Evolutionary conservation across 2,113 vertebrate species (phyloP).

Genomic region (Alethe diademata): DNA sequence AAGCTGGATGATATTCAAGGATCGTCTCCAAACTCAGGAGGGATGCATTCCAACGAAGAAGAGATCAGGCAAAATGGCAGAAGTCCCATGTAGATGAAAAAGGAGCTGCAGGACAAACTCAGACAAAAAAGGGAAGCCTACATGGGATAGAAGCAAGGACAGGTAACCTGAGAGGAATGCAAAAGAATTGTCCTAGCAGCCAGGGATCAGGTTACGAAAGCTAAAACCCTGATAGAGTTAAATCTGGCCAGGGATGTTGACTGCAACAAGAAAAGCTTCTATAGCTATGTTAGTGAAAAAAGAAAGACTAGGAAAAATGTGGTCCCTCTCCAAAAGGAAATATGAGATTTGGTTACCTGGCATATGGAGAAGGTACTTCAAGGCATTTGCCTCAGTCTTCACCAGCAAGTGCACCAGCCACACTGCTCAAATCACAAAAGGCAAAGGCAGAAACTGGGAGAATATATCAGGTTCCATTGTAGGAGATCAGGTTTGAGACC

Average conservation of each 20-base stretch:
- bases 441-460: background rate
- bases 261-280: background rate
- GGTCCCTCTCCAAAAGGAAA: background rate
- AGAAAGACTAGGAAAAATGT: background rate
- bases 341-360: background rate
- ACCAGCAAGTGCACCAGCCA: background rate
- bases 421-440: background rate
- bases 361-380: background rate
- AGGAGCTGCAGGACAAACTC: background rate
- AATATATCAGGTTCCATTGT: background rate
- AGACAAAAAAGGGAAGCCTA: background rate
- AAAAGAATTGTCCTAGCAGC: background rate
- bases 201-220: background rate
- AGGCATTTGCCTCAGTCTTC: background rate
- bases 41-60: rapidly evolving
- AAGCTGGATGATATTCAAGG: background rate
- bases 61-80: background rate
- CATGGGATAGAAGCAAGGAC: background rate
- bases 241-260: background rate
- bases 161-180: background rate
- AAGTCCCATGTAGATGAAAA: background rate
- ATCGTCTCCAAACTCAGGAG: background rate
- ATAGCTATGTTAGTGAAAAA: background rate
- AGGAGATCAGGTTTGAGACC: background rate
- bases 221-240: background rate